Conservation (phyloP, 2,797 vertebrate genomes). For the Poecile montanus region DNA sequence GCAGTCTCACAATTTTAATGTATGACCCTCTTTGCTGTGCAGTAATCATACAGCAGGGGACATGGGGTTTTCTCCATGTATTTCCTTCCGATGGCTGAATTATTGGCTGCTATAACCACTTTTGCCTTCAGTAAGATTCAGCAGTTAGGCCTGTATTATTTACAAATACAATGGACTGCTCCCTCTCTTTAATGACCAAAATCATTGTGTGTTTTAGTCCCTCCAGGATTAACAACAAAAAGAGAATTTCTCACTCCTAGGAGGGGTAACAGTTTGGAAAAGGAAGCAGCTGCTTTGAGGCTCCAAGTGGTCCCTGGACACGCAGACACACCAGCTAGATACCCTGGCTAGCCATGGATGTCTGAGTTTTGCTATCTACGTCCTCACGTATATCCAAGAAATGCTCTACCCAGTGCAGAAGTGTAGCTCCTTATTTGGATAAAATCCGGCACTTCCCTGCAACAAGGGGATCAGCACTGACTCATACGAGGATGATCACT, state of each 20-base stretch:
- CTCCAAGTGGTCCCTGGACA: not conserved
- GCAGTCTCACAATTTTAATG: constrained; percentile 70
- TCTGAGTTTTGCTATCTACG: not conserved
- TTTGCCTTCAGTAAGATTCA: not conserved
- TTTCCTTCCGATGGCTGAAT: not conserved
- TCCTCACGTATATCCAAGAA: not conserved
- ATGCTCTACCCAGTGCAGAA: not conserved
- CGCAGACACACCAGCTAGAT: not conserved
- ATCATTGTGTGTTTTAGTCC: not conserved
- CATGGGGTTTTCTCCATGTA: not conserved
- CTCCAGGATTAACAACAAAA: not conserved
- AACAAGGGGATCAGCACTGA: constrained; percentile 36
- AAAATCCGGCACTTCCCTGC: constrained; percentile 40
- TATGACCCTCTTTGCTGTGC: constrained; percentile 41
- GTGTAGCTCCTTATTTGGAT: constrained; percentile 54
- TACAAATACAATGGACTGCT: not conserved
- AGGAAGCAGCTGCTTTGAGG: accelerated
- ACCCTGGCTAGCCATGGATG: not conserved
- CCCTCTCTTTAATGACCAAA: not conserved
- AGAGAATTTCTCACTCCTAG: not conserved
- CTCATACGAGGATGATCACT: constrained; percentile 34
- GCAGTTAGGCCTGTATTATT: not conserved
- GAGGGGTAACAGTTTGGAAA: not conserved
- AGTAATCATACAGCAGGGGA: constrained; percentile 32
- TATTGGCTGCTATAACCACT: not conserved